Evolutionary conservation across 2,113 vertebrate genomes (phyloP).

Genomic region (Pterophyllum scalare): DNA sequence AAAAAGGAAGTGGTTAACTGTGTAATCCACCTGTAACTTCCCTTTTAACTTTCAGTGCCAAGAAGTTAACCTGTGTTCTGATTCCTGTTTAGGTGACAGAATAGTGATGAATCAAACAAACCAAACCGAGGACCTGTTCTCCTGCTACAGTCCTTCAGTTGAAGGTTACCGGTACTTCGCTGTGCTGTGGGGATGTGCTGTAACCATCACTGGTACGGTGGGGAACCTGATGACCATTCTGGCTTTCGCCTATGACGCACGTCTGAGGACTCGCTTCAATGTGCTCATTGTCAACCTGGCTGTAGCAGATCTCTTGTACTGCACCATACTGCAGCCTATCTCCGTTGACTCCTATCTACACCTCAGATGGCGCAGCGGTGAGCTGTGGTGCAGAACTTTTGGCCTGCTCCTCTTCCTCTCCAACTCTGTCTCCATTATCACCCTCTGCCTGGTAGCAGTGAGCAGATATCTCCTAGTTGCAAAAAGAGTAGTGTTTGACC

Average conservation of each 20-base stretch:
- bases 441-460: constrained; percentile 85
- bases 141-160: constrained; percentile 85
- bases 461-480: constrained; percentile 87
- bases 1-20: constrained; percentile 27
- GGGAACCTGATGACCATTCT: constrained; percentile 89
- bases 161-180: constrained; percentile 85
- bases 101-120: constrained; percentile 71
- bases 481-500: constrained; percentile 79
- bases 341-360: constrained; percentile 87
- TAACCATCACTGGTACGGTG: constrained; percentile 81
- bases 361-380: constrained; percentile 83
- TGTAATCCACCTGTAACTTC: background rate
- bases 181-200: constrained; percentile 84
- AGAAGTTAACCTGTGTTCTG: background rate
- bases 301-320: constrained; percentile 87
- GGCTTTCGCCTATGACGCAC: constrained; percentile 80
- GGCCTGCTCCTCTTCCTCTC: constrained; percentile 87
- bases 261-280: constrained; percentile 87
- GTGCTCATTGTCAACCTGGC: constrained; percentile 89
- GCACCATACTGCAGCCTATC: constrained; percentile 86
- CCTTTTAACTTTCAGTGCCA: background rate
- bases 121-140: constrained; percentile 75
- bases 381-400: constrained; percentile 84
- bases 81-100: constrained; percentile 37
- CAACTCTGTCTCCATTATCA: constrained; percentile 89